Evolutionary conservation across 2,113 vertebrate genomes (phyloP).

Genomic region (Terrapene triunguis): DNA sequence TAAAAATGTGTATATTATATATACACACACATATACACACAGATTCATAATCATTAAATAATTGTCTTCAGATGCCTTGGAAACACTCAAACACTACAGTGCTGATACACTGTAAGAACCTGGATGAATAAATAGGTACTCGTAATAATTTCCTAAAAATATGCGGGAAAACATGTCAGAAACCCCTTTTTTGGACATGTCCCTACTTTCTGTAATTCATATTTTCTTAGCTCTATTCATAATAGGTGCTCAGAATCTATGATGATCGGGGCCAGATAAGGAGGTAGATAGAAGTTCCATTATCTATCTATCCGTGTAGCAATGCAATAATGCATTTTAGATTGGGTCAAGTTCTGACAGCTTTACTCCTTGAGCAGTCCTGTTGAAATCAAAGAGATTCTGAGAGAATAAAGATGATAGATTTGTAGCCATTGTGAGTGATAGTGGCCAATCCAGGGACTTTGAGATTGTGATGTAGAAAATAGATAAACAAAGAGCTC

Average conservation of each 20-base stretch:
- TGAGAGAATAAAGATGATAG: neutral
- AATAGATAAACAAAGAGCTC: neutral
- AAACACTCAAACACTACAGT: neutral
- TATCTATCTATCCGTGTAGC: neutral
- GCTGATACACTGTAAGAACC: neutral
- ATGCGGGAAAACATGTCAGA: neutral
- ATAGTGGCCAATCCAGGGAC: neutral
- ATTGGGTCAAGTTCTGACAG: neutral
- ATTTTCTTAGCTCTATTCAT: neutral
- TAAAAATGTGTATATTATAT: too few relatives aligned
- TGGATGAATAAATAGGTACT: neutral
- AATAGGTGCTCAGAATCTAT: neutral
- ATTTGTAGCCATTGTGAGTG: neutral
- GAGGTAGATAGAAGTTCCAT: neutral
- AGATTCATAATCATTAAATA: neutral
- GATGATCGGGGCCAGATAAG: neutral
- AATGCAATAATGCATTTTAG: neutral
- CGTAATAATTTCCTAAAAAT: neutral
- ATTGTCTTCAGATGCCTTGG: neutral
- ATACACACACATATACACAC: neutral
- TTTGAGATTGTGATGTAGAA: neutral
- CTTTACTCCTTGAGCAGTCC: neutral
- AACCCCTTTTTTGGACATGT: neutral
- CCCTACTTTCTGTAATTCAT: neutral
- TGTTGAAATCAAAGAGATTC: accelerated